Base-by-base conservation (phyloP, 2,113 vertebrate genomes). In the Danio rerio region DNA sequence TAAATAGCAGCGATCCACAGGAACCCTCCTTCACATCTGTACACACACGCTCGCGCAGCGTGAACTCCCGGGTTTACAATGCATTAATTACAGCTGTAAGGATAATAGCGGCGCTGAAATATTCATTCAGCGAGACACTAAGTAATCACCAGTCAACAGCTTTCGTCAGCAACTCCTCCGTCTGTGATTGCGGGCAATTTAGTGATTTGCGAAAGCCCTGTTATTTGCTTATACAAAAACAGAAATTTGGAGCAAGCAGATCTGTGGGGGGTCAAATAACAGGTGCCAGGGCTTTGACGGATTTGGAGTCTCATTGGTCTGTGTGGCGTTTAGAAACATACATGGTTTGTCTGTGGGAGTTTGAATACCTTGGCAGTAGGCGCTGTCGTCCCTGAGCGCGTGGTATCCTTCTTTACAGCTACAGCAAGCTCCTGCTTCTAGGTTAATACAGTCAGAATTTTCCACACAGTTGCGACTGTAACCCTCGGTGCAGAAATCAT, bases 321-420 rank as follows among this genome's bases (percentile, higher is more conserved):
- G 31, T 74, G 15, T 43, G 12, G 31, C 43, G 53, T 55, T 40
- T n/a, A 53, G 50, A 42, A 55, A 73, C 50, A 16, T n/a, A 53
- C 4, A 71, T 13, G 3, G 72, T n/a, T 73, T 73, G 70, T 10
- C 70, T 12, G 43, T 40, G 20, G 12, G n/a, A 16, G 31, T 47
- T 58, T 61, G 7, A 40, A 86, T 94, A 97, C 96, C 96, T 95
- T 96, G 95, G 88, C 96, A 97, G 88, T 96, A 97, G 70, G 95
- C 96, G 69, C 90, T 95, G 91, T 97, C 96, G 55, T 96, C 96
- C 49, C 96, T 91, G 45, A 96, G 94, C 20, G 95, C 91, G 61
- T 93, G 86, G 81, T 95, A 96, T 12, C 96, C 96, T 1, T 96
- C 94, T 15, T 89, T 90, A 84, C 96, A 97, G 89, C 90, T 94